Conservation (phyloP, 2,888 invertebrate genomes). For the Portevinia maculata region DNA sequence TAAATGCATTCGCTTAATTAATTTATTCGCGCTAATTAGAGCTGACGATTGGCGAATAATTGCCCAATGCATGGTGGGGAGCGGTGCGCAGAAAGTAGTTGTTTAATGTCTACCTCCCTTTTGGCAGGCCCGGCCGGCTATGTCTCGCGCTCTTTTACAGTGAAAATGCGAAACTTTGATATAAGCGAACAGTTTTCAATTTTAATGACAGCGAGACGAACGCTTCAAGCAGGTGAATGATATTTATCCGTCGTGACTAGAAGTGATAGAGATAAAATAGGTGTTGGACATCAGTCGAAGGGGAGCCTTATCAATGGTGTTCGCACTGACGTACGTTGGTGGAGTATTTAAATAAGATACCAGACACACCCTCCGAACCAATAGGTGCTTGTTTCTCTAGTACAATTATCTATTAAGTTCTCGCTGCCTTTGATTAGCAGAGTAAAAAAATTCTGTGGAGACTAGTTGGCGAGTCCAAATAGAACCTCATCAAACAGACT, state of each 20-base stretch:
- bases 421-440: no score
- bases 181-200: slow-evolving; percentile 53
- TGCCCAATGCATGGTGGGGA: neutral
- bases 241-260: slow-evolving; percentile 36
- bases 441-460: no score
- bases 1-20: slow-evolving; percentile 72
- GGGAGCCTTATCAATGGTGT: slow-evolving; percentile 33
- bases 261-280: slow-evolving; percentile 19
- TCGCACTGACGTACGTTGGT: slow-evolving; percentile 27
- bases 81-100: neutral
- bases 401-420: no score
- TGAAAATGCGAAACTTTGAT: slow-evolving; percentile 29
- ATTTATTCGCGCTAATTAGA: slow-evolving; percentile 72
- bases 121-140: neutral
- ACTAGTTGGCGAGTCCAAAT: no score
- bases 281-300: slow-evolving; percentile 14
- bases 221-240: slow-evolving; percentile 7
- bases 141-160: slow-evolving; percentile 43
- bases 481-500: no score
- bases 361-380: no score
- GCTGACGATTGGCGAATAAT: slow-evolving; percentile 64
- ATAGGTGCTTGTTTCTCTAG: no score
- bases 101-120: neutral
- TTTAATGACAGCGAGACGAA: slow-evolving; percentile 44
- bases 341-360: neutral